Evolutionary conservation across 1,140 invertebrate genomes (phyloP).

Genomic region (Pseudomyrmex dendroicus): DNA sequence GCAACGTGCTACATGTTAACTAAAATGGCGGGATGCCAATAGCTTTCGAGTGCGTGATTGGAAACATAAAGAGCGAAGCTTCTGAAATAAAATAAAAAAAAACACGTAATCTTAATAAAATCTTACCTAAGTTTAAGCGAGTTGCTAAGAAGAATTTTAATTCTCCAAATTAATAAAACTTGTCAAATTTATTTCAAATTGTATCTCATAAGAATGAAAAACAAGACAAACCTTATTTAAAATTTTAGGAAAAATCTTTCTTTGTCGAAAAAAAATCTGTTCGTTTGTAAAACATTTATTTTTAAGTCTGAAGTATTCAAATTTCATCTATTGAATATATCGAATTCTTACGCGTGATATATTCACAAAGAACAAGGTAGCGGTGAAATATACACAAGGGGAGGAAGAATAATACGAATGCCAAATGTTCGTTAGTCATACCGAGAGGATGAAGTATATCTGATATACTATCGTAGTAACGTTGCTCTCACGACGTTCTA

Average conservation of each 20-base stretch:
- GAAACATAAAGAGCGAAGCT: not conserved
- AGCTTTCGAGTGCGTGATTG: not conserved
- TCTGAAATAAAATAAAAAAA: not conserved
- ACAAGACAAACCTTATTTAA: not conserved
- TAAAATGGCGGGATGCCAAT: constrained; percentile 22
- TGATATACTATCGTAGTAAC: constrained; percentile 59
- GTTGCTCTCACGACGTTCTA: constrained; percentile 56
- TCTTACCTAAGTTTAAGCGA: not conserved
- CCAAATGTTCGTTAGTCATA: constrained; percentile 53
- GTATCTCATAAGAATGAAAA: not conserved
- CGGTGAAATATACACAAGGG: constrained; percentile 15
- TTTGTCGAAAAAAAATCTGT: constrained; percentile 37
- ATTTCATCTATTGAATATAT: constrained; percentile 39
- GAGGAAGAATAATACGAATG: constrained; percentile 58
- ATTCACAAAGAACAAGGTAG: constrained; percentile 48
- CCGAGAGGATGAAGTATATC: constrained; percentile 56
- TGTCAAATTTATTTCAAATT: too few relatives aligned
- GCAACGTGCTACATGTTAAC: constrained; percentile 3
- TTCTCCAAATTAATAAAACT: not conserved
- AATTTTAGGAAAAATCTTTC: constrained; percentile 3
- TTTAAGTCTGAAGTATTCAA: constrained; percentile 38
- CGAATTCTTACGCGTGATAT: constrained; percentile 7
- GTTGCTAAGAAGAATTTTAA: not conserved
- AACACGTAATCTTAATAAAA: not conserved
- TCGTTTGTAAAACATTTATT: not conserved